A percentile compares a stretch with the other conserved stretches of the same genome.
phyloP scores from a whole-genome alignment of 2,113 vertebrate species.

The Pomatorhinus ruficollis region DNA sequence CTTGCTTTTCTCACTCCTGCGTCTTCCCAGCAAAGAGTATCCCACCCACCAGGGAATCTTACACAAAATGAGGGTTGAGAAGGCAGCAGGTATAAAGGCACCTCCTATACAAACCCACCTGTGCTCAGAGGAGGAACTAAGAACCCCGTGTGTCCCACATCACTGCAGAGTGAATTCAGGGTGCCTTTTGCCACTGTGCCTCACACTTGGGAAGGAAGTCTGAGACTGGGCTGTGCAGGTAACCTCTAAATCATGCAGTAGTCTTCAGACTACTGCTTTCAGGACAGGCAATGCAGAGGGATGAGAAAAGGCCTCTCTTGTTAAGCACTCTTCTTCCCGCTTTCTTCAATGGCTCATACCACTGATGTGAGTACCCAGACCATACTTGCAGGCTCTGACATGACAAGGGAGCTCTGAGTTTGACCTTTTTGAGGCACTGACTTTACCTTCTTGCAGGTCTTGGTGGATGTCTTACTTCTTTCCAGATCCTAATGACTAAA shows the following conservation, averaged over 20 bases:
- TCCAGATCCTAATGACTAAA: not conserved
- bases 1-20: not conserved
- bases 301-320: not conserved
- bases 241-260: not conserved
- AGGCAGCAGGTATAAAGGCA: not conserved
- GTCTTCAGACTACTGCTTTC: not conserved
- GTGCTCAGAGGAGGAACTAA: not conserved
- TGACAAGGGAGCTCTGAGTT: not conserved
- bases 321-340: not conserved
- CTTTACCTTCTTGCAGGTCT: not conserved
- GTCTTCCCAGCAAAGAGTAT: not conserved
- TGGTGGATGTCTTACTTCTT: not conserved
- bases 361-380: not conserved
- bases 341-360: not conserved
- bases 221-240: not conserved
- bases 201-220: not conserved
- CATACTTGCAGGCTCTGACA: not conserved
- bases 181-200: not conserved
- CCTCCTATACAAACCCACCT: not conserved
- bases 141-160: rapidly evolving
- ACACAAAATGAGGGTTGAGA: not conserved
- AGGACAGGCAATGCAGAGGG: not conserved
- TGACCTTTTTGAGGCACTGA: not conserved
- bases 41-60: not conserved
- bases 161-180: not conserved